Evolutionary conservation across 2,888 invertebrate genomes (phyloP).

Genomic region (Heliconius cydno): DNA sequence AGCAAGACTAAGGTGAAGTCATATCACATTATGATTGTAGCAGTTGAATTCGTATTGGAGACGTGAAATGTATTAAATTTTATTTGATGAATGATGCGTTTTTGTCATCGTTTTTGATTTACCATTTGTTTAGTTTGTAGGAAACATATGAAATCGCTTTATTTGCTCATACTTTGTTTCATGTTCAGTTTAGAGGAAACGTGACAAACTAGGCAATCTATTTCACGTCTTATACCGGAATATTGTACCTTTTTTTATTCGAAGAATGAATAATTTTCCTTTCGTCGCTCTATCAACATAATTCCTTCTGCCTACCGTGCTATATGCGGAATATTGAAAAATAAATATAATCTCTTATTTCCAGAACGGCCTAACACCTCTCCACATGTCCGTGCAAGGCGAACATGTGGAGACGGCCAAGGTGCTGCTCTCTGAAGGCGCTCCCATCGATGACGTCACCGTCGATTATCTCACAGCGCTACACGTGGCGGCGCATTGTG

Average conservation of each 20-base stretch:
- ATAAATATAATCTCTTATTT: neutral
- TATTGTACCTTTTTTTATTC: no score
- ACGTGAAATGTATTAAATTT: no score
- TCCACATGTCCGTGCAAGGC: constrained; percentile 99
- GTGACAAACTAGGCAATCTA: no score
- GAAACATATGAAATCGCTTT: neutral
- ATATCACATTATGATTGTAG: no score
- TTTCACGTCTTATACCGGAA: no score
- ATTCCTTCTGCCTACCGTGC: no score
- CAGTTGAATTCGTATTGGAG: no score
- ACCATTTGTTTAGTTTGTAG: neutral
- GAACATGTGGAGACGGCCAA: constrained; percentile 98
- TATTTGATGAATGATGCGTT: no score
- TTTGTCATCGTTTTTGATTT: neutral
- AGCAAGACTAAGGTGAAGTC: constrained; percentile 94
- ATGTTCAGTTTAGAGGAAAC: no score
- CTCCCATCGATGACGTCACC: constrained; percentile 99
- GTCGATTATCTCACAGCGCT: constrained; percentile 98
- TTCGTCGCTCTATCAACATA: no score
- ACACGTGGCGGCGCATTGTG: constrained; percentile 97
- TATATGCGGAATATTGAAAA: neutral
- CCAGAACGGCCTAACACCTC: constrained; percentile 95
- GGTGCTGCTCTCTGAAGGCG: constrained; percentile 94
- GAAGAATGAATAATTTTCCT: no score
- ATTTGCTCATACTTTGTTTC: neutral